Evolutionary conservation across 23 tunicate genomes (phyloP).

Genomic region (Ciona savignyi): DNA sequence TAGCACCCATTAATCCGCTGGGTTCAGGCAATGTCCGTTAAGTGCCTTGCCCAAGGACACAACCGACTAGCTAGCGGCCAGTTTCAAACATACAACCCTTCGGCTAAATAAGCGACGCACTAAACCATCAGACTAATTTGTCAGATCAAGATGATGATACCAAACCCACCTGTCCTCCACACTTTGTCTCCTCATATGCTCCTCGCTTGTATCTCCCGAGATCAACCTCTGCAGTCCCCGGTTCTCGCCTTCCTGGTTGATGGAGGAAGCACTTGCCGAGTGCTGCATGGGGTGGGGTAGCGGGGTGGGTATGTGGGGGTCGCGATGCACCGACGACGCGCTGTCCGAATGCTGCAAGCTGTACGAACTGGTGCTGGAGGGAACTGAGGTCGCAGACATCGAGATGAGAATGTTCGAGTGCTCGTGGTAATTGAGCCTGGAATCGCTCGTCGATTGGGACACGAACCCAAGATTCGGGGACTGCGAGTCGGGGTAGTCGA

Average conservation of each 20-base stretch:
- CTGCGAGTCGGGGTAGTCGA: conserved; percentile 69
- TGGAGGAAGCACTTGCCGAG: conserved; percentile 60
- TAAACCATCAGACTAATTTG: too few relatives aligned
- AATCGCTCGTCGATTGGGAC: conserved; percentile 36
- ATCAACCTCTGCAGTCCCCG: background rate
- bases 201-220: background rate
- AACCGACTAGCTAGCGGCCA: too few relatives aligned
- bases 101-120: too few relatives aligned
- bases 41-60: too few relatives aligned
- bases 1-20: too few relatives aligned
- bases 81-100: too few relatives aligned
- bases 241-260: conserved; percentile 20
- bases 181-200: background rate
- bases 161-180: conserved; percentile 14
- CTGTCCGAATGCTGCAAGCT: conserved; percentile 63
- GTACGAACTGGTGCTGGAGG: conserved; percentile 55
- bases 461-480: conserved; percentile 33
- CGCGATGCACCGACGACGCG: conserved; percentile 40
- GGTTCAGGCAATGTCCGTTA: too few relatives aligned
- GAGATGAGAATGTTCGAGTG: conserved; percentile 13
- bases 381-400: conserved; percentile 47
- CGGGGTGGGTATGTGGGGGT: conserved; percentile 1
- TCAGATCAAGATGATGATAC: too few relatives aligned
- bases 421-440: conserved; percentile 18
- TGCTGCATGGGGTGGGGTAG: conserved; percentile 21